Conservation (phyloP, 2,888 invertebrate species). For the Endomychus coccineus region DNA sequence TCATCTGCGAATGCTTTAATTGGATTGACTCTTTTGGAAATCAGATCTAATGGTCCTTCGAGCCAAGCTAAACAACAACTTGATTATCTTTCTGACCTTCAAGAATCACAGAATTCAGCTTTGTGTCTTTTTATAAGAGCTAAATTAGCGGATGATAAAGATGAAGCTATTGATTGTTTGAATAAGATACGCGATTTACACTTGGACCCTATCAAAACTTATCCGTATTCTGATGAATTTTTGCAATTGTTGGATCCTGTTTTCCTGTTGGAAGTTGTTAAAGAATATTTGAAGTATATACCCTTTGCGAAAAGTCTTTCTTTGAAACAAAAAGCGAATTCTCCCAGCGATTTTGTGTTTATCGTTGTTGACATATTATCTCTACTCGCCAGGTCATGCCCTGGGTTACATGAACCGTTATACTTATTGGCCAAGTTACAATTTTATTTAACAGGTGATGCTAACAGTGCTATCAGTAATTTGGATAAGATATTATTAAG, state of each 20-base stretch:
- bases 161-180: constrained; percentile 52
- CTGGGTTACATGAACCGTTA: constrained; percentile 63
- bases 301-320: constrained; percentile 40
- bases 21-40: constrained; percentile 77
- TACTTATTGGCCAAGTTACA: constrained; percentile 72
- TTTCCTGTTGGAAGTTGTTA: constrained; percentile 71
- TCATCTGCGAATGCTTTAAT: constrained; percentile 71
- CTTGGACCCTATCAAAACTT: constrained; percentile 45
- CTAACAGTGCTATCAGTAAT: constrained; percentile 60
- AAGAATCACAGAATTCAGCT: constrained; percentile 59
- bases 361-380: constrained; percentile 59
- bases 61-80: constrained; percentile 79
- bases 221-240: constrained; percentile 69
- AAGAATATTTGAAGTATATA: constrained; percentile 67
- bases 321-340: constrained; percentile 4
- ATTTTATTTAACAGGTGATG: constrained; percentile 74
- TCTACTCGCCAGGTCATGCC: constrained; percentile 68
- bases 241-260: constrained; percentile 74
- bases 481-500: constrained; percentile 67
- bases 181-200: constrained; percentile 56
- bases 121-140: constrained; percentile 62
- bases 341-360: constrained; percentile 5
- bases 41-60: constrained; percentile 61
- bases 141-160: constrained; percentile 51
- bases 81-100: constrained; percentile 74